These are phyloP conservation scores for Semaprochilodus insignis DNA, from an alignment of 2,797 vertebrate species.

Conservation along the genomic window DNA sequence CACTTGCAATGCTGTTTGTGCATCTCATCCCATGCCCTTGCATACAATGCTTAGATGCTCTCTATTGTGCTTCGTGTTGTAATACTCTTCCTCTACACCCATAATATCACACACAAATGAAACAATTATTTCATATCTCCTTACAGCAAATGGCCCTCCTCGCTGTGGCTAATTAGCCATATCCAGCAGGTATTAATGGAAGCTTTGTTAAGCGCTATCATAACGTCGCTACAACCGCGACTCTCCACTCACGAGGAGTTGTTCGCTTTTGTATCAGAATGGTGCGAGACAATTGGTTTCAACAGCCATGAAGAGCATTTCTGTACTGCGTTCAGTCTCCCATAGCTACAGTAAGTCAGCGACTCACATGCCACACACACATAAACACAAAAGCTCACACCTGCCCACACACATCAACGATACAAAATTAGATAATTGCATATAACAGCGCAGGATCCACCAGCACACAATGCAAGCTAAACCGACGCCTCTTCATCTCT, in stretches of 20 bases:
- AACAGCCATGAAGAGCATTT: constrained; percentile 70
- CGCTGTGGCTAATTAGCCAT: constrained; percentile 75
- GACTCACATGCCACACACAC: background rate
- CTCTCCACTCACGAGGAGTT: constrained; percentile 72
- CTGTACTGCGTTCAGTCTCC: constrained; percentile 53
- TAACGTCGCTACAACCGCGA: constrained; percentile 77
- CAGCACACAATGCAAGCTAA: constrained; percentile 27
- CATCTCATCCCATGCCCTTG: background rate
- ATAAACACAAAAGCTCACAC: constrained; percentile 13
- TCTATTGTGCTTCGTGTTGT: background rate
- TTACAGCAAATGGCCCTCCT: constrained; percentile 69
- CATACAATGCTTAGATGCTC: background rate
- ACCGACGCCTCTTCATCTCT: constrained; percentile 68
- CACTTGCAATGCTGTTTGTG: background rate
- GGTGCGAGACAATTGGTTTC: constrained; percentile 74
- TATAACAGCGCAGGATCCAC: constrained; percentile 42
- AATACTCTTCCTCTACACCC: constrained; percentile 20
- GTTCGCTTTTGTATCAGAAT: constrained; percentile 64
- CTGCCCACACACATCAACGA: constrained; percentile 58
- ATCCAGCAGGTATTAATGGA: constrained; percentile 82
- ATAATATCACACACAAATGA: constrained; percentile 51
- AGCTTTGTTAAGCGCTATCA: constrained; percentile 76
- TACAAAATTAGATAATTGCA: constrained; percentile 66
- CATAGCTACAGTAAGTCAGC: constrained; percentile 28
- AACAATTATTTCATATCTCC: constrained; percentile 60